A percentile compares a stretch with the other conserved stretches of the same genome.
Conservation (phyloP, 2,113 vertebrate genomes). For the Chaenogobius annularis region DNA sequence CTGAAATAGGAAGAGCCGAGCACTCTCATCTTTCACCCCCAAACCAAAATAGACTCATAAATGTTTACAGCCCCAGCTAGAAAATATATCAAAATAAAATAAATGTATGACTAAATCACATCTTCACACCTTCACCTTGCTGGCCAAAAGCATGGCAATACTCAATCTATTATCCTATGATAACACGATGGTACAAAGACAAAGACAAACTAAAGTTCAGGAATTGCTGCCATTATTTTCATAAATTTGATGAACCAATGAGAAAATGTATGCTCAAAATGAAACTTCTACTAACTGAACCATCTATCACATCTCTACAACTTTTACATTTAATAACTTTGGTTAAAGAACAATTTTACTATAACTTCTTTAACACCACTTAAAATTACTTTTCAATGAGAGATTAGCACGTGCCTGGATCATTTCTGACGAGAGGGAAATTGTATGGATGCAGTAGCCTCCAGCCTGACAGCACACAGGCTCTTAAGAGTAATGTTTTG, state of each 20-base stretch:
- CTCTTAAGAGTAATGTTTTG: constrained; percentile 8
- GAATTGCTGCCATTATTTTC: neutral
- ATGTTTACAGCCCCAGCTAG: constrained; percentile 13
- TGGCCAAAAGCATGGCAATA: neutral
- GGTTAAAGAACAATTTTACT: too few species aligned
- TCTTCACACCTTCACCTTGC: neutral
- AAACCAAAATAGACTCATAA: constrained; percentile 2
- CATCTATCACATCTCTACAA: too few species aligned
- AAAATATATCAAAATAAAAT: neutral
- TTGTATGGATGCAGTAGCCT: constrained; percentile 17
- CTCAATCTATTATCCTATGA: neutral
- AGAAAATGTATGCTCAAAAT: neutral
- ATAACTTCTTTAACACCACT: neutral
- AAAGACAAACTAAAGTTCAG: neutral
- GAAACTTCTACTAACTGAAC: neutral
- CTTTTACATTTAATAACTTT: too few species aligned
- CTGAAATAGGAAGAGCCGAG: constrained; percentile 41
- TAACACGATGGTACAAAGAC: neutral
- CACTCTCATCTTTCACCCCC: constrained; percentile 23
- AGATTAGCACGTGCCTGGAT: neutral
- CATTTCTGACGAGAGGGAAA: constrained; percentile 19
- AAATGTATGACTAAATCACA: neutral
- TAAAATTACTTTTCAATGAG: neutral
- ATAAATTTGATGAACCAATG: neutral
- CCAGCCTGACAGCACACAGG: neutral